Evolutionary conservation across 2,888 invertebrate species (phyloP).

Genomic region (Clistopyga incitator): DNA sequence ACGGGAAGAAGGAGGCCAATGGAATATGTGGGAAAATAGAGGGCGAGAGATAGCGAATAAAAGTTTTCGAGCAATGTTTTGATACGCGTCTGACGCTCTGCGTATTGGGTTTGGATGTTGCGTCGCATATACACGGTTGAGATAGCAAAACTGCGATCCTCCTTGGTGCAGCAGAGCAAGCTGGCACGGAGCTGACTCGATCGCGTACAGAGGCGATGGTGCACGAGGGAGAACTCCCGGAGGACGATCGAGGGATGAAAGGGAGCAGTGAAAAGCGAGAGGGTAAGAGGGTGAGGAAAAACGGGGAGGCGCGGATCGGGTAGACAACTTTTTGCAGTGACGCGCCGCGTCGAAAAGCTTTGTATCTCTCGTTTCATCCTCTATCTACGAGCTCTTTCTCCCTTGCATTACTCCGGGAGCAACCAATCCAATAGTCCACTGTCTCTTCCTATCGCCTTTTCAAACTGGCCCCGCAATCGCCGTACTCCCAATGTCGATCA

Average conservation of each 20-base stretch:
- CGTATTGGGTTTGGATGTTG: constrained; percentile 21
- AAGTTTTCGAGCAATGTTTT: constrained; percentile 63
- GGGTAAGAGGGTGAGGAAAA: constrained; percentile 36
- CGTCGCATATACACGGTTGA: constrained; percentile 6
- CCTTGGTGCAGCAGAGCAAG: constrained; percentile 19
- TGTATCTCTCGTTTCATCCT: constrained; percentile 34
- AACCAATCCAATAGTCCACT: neutral
- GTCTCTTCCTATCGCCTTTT: neutral
- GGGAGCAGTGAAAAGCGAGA: constrained; percentile 15
- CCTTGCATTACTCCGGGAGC: neutral
- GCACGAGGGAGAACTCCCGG: constrained; percentile 36
- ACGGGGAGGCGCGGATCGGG: constrained; percentile 42
- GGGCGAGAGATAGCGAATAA: constrained; percentile 53
- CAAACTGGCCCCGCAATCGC: constrained; percentile 8
- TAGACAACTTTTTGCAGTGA: constrained; percentile 62
- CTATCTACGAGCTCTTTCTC: neutral
- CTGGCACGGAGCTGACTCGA: constrained; percentile 35
- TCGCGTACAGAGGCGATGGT: constrained; percentile 23
- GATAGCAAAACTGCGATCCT: constrained; percentile 34
- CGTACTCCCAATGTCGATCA: neutral
- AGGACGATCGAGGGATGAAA: constrained; percentile 59
- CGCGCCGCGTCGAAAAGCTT: constrained; percentile 62
- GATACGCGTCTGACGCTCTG: constrained; percentile 53
- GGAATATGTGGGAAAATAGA: constrained; percentile 38
- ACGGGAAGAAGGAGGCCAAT: constrained; percentile 1